A percentile compares a stretch with the other conserved stretches of the same genome.
These are phyloP conservation scores for Probosciger aterrimus DNA, from an alignment of 2,113 vertebrate species.

Conservation along the genomic window DNA sequence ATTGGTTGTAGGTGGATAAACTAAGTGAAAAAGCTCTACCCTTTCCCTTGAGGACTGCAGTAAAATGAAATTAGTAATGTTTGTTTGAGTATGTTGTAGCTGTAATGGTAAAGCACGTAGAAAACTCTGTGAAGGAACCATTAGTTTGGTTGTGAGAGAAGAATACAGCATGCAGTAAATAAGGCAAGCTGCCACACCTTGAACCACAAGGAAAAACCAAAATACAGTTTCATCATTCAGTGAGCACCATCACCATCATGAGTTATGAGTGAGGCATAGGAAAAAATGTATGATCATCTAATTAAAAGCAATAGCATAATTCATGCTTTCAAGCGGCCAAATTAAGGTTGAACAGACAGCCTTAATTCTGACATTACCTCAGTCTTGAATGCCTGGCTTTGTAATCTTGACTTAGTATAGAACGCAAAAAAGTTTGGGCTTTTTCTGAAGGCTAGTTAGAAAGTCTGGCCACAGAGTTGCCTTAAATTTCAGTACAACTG, in stretches of 20 bases:
- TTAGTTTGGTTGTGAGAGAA: neutral
- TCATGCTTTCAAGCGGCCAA: slow-evolving; percentile 16
- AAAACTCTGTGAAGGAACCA: neutral
- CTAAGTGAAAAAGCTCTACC: neutral
- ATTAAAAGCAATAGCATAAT: slow-evolving; percentile 37
- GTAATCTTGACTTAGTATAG: neutral
- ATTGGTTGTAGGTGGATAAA: neutral
- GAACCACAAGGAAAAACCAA: neutral
- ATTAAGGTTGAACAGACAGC: neutral
- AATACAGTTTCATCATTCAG: slow-evolving; percentile 20
- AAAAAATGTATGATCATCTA: slow-evolving; percentile 43
- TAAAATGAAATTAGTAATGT: slow-evolving; percentile 12
- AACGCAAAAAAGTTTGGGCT: neutral
- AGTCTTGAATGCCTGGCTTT: neutral
- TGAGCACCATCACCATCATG: neutral
- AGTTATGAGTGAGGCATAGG: neutral
- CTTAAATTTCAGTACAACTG: neutral
- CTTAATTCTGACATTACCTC: slow-evolving; percentile 46
- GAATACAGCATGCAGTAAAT: neutral
- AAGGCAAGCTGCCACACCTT: slow-evolving; percentile 40
- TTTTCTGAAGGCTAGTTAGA: neutral
- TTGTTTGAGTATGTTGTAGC: neutral
- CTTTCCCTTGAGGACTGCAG: neutral
- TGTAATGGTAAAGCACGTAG: neutral
- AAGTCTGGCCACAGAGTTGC: neutral